These are phyloP conservation scores for Thamnophis sirtalis DNA, from an alignment of 2,113 vertebrate species.

Conservation along the genomic window DNA sequence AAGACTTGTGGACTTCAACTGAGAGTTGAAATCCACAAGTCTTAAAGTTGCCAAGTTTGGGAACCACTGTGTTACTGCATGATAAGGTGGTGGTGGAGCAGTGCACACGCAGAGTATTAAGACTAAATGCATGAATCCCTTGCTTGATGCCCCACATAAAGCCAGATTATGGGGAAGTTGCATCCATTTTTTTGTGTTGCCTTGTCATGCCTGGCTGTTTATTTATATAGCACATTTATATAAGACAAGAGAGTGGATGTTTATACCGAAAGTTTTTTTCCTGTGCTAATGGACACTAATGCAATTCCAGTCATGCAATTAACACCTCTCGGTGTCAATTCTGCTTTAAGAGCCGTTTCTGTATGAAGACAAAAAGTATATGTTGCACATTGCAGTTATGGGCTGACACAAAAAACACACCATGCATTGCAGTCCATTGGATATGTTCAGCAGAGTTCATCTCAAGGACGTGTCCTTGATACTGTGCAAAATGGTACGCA, in stretches of 20 bases:
- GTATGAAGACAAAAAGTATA: constrained; percentile 27
- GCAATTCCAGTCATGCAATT: constrained; percentile 41
- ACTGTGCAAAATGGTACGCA: neutral
- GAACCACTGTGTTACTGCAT: constrained; percentile 85
- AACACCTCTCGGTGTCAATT: constrained; percentile 61
- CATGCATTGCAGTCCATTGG: rapidly evolving
- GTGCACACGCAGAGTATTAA: constrained; percentile 80
- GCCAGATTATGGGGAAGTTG: constrained; percentile 97
- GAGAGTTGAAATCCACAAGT: too few species aligned
- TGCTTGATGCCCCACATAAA: constrained; percentile 97
- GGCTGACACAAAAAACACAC: constrained; percentile 53
- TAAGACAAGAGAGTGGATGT: constrained; percentile 72
- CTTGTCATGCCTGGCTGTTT: constrained; percentile 82
- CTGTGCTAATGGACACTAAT: constrained; percentile 32
- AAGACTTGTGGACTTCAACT: too few species aligned
- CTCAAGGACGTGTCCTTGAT: neutral
- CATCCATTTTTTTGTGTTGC: constrained; percentile 81
- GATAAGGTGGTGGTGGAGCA: constrained; percentile 77
- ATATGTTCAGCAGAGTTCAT: neutral
- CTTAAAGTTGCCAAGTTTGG: too few species aligned
- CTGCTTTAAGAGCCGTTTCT: constrained; percentile 64
- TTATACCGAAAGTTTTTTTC: constrained; percentile 32
- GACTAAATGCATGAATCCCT: constrained; percentile 92
- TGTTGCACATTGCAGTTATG: constrained; percentile 51
- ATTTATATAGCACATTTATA: constrained; percentile 46